Evolutionary conservation across 2,888 invertebrate genomes (phyloP), one percentile per base, ranked within the genome.

Genomic region (Lissocephala sabroskyi): DNA sequence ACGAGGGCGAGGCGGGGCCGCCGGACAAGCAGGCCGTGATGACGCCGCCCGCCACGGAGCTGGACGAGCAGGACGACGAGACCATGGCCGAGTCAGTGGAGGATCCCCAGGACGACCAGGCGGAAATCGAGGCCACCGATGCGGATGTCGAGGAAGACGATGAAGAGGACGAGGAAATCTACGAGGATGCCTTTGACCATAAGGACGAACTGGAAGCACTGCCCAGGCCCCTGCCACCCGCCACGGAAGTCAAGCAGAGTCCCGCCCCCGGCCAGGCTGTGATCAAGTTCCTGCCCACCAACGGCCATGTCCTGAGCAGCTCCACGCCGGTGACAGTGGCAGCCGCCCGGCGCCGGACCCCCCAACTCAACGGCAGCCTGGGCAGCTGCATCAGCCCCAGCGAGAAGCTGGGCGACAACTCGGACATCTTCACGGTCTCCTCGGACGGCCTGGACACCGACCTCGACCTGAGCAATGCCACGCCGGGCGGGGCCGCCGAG

Each of bases 391-490:
- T 84, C 10, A 83, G 83, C 30, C 81, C 84, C 0, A 84, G 81
- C 46, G 84, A 84, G 41, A 84, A 84, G 32, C 61, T 83, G 1
- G 80, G 80, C 1, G 84, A 84, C 23, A 83, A 81, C 54, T 84
- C 84, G 0, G 84, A 84, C 43, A 83, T 84, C 7, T 84, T 84
- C 45, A 84, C 84, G 0, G 84, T 84, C 2, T 84, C 84, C 2
- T 84, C 84, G 0, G 84, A 84, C 59, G 85, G 84, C 2, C 59
- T 84, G 44, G 85, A 84, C 16, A 85, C 84, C 0, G 84, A 84
- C 55, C 49, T 84, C 51, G 84, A 84, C 50, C 46, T 83, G 18
- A 84, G 83, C 56, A 84, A 82, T 44, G 76, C 80, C 2, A 81
- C 80, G 41, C n/a, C n/a, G n/a, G n/a, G n/a, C n/a, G n/a, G n/a